Conservation (phyloP, 1,140 invertebrate genomes). For the Arion vulgaris region DNA sequence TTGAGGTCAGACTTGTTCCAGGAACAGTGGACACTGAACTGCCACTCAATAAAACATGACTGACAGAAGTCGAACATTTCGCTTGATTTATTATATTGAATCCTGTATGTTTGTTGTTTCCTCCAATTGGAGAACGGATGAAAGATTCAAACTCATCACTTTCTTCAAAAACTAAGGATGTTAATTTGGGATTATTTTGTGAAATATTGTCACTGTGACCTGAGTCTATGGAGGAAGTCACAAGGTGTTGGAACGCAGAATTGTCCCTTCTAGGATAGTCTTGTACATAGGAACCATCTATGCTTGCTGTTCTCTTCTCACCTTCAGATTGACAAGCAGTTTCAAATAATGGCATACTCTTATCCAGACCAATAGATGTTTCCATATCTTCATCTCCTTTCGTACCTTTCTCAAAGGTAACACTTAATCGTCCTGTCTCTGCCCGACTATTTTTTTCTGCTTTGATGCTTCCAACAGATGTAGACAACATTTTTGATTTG, state of each 20-base stretch:
- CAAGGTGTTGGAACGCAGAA: neutral
- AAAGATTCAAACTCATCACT: conserved; percentile 28
- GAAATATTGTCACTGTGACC: neutral
- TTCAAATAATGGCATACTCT: neutral
- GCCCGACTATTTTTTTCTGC: neutral
- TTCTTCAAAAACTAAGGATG: neutral
- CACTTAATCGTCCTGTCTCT: conserved; percentile 20
- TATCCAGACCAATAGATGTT: neutral
- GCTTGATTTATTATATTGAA: neutral
- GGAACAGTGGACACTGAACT: conserved; percentile 9
- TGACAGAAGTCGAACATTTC: neutral
- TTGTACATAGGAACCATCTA: conserved; percentile 26
- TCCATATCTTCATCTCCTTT: conserved; percentile 24
- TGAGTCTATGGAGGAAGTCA: neutral
- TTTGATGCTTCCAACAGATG: neutral
- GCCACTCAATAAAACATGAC: neutral
- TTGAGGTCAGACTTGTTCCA: conserved; percentile 8
- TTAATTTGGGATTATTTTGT: neutral
- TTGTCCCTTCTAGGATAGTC: neutral
- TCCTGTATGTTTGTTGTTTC: conserved; percentile 14
- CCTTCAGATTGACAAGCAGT: neutral
- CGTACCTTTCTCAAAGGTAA: conserved; percentile 29
- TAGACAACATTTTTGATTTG: neutral
- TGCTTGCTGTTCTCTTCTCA: neutral
- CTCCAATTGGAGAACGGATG: conserved; percentile 36